Percentiles rank a stretch among this genome's conserved stretches.
Evolutionary conservation across 2,797 vertebrate species (phyloP).

Genomic region (Peromyscus nudipes): DNA sequence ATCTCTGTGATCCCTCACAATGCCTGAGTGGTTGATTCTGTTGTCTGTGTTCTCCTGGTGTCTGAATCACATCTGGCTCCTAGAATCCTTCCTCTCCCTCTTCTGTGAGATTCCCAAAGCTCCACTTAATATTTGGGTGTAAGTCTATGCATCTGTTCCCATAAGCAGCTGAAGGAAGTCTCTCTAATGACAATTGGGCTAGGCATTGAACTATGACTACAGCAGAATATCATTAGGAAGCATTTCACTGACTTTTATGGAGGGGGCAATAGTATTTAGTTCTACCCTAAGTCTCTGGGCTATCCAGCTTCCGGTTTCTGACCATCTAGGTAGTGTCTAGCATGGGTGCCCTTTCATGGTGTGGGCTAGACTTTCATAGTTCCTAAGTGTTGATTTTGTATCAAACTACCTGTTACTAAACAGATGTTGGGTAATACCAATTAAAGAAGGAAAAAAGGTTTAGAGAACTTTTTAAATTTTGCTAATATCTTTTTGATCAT

Average conservation of each 20-base stretch:
- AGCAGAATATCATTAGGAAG: no score
- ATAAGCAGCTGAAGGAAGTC: no score
- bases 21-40: not conserved
- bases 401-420: not conserved
- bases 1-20: not conserved
- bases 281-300: no score
- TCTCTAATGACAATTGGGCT: no score
- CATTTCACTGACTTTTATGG: no score
- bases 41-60: not conserved
- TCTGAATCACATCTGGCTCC: not conserved
- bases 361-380: no score
- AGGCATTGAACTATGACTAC: no score
- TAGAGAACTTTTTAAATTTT: not conserved
- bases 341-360: no score
- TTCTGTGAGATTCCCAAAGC: not conserved
- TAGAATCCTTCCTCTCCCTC: not conserved
- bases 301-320: no score
- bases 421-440: not conserved
- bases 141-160: no score
- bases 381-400: not conserved
- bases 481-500: not conserved
- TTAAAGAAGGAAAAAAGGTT: not conserved
- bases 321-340: no score
- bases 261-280: no score
- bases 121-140: not conserved